Base-by-base conservation (phyloP, 1,140 invertebrate genomes). In the Drosophila asahinai region DNA sequence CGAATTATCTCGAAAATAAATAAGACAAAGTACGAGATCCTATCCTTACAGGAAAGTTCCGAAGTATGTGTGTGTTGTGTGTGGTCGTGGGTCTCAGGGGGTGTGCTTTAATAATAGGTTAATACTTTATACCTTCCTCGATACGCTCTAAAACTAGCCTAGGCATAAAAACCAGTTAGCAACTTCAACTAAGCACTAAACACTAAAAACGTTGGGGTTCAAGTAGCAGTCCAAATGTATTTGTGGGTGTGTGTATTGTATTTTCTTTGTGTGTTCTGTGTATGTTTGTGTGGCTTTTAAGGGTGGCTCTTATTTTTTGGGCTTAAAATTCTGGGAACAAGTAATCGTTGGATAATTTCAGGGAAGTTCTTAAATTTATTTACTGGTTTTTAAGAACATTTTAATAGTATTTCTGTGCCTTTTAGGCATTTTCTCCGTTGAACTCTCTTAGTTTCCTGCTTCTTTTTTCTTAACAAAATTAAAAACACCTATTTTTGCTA, bases 211-310 rank as follows among this genome's bases (percentile, higher is more conserved):
- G 89, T 92, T 92, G 91, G 91, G 83, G 79, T 83, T 91, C 87
- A 89, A 92, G 91, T 92, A 92, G 87, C 91, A 92, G 91, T 92
- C 91, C 91, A 91, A 91, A 86, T 77, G 54, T 70, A 36, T 86
- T 59, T 78, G 47, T 63, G 22, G 17, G 14, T 55, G 36, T 57
- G 19, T 40, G 15, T n/a, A n/a, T 55, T 55, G 54, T 57, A 57
- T 57, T 57, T 57, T 38, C 36, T 51, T 43, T 66, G n/a, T 30
- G 9, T 70, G 33, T 66, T 22, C 1, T 27, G 22, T 30, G 14
- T 27, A 5, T 3, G n/a, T 33, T 6, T 7, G 63, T 40, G 48
- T 54, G 66, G 36, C 14, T 51, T 12, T 14, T 27, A 8, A 9
- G 33, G 48, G 48, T 54, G 66, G 36, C 14, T 51, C 15, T 14